phyloP scores from a whole-genome alignment of 2,797 vertebrate genomes.

The Acipenser oxyrinchus region DNA sequence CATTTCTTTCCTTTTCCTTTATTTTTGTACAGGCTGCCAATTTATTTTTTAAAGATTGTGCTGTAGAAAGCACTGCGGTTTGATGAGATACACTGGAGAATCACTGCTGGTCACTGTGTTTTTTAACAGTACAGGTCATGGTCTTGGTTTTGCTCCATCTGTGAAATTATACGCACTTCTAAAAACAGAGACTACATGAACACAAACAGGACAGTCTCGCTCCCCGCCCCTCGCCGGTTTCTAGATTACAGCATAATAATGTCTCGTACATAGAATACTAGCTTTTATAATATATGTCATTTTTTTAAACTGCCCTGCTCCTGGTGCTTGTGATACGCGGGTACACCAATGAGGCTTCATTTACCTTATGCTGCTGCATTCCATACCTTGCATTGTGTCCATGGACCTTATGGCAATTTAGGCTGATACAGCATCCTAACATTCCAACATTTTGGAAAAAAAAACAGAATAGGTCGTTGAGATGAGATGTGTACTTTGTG shows the following conservation, averaged over 20 bases:
- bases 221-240: not conserved
- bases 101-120: not conserved
- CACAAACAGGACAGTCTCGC: not conserved
- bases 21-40: conserved; percentile 11
- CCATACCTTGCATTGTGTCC: not conserved
- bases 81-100: conserved; percentile 8
- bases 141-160: not conserved
- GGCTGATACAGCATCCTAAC: no score
- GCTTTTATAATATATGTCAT: conserved; percentile 8
- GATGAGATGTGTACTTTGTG: no score
- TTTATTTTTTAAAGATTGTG: not conserved
- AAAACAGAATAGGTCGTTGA: no score
- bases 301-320: conserved; percentile 3
- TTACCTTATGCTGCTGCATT: not conserved
- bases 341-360: not conserved
- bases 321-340: not conserved
- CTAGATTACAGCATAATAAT: conserved; percentile 10
- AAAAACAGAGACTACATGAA: not conserved
- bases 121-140: not conserved
- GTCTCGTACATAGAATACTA: conserved; percentile 14
- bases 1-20: conserved; percentile 32
- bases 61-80: conserved; percentile 10
- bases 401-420: no score
- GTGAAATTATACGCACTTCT: not conserved
- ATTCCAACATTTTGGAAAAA: no score